Conservation (phyloP, 30 jellyfish, hydroid and myxozoan genomes). For the Cassiopea andromeda region DNA sequence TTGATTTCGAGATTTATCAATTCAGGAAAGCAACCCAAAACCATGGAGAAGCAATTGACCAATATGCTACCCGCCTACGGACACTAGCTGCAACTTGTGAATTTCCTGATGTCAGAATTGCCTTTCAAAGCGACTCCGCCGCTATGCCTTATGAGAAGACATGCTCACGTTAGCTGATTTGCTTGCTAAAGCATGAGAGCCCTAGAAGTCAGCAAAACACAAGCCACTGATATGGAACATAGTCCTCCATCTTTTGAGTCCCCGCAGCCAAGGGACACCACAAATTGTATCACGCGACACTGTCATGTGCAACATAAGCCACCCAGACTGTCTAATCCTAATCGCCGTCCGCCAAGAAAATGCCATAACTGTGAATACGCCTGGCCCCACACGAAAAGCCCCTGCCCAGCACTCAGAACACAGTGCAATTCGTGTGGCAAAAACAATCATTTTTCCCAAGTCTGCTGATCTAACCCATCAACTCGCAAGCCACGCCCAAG, state of each 20-base stretch:
- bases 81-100: conserved; percentile 25
- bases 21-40: not conserved
- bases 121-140: conserved; percentile 10
- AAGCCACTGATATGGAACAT: conserved; percentile 21
- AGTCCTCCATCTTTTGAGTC: not conserved
- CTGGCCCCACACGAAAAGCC: conserved; percentile 38
- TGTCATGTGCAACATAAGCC: not conserved
- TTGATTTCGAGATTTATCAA: not conserved
- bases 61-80: conserved; percentile 6
- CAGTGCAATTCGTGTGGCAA: conserved; percentile 45
- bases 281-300: not conserved
- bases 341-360: conserved; percentile 6
- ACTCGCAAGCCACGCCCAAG: not conserved
- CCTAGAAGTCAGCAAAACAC: conserved; percentile 4
- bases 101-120: not conserved
- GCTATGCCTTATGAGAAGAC: not conserved
- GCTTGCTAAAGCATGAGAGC: conserved; percentile 17
- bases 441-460: conserved; percentile 19
- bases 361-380: conserved; percentile 24
- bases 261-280: not conserved
- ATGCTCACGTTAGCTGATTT: conserved; percentile 10
- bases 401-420: conserved; percentile 51
- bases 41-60: conserved; percentile 13
- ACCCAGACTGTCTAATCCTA: not conserved
- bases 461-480: conserved; percentile 10